A percentile compares a stretch with the other conserved stretches of the same genome.
These are phyloP conservation scores for Dromaius novaehollandiae DNA, from an alignment of 2,113 vertebrate genomes.

Conservation along the genomic window DNA sequence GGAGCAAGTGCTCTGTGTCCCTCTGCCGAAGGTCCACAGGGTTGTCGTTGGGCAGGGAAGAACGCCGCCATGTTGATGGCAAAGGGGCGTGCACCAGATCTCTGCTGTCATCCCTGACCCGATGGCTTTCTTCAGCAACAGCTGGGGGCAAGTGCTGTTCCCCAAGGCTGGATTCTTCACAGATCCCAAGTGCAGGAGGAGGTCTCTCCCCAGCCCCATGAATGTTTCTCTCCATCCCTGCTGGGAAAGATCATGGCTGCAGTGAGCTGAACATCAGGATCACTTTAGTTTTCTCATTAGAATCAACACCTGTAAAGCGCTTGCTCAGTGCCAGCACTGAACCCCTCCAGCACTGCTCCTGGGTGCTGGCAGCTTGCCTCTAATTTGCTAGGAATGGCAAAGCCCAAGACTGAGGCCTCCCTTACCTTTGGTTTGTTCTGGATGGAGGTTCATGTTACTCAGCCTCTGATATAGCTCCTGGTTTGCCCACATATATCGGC, in stretches of 20 bases:
- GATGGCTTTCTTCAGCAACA: constrained; percentile 58
- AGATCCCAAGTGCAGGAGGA: not conserved
- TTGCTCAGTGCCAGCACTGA: not conserved
- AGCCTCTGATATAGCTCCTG: constrained; percentile 88
- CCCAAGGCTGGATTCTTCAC: constrained; percentile 26
- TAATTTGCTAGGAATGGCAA: not conserved
- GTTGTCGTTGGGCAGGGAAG: constrained; percentile 86
- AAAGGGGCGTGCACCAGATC: constrained; percentile 87
- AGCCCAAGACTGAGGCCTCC: not conserved
- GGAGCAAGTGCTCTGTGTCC: constrained; percentile 56
- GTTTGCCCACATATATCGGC: constrained; percentile 83
- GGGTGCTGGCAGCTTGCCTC: not conserved
- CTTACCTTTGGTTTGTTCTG: constrained; percentile 81
- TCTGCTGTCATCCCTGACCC: constrained; percentile 80
- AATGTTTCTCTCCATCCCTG: constrained; percentile 58
- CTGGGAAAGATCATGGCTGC: not conserved
- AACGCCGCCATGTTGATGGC: constrained; percentile 90
- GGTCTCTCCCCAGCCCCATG: constrained; percentile 42
- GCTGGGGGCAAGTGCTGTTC: constrained; percentile 11
- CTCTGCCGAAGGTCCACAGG: constrained; percentile 78
- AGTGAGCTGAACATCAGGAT: not conserved
- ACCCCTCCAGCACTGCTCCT: rapidly evolving
- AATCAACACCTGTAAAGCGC: not conserved
- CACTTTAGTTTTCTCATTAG: not conserved
- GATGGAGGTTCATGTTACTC: constrained; percentile 64